Conservation (phyloP, 2,888 invertebrate species). For the Lissocephala sabroskyi region DNA sequence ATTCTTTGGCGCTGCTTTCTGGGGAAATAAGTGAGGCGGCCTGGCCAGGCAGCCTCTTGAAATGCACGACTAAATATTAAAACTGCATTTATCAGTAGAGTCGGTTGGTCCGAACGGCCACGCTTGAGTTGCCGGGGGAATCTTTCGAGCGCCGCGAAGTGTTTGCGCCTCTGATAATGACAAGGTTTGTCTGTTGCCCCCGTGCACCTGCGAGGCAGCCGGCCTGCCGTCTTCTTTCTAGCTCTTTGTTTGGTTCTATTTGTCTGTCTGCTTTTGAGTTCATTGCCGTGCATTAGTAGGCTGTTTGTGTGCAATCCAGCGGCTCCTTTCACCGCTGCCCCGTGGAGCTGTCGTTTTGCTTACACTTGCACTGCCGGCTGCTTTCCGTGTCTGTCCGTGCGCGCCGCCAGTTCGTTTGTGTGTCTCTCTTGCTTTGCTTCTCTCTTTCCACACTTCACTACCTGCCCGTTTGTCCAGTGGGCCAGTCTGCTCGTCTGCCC, state of each 20-base stretch:
- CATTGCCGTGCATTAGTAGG: constrained; percentile 43
- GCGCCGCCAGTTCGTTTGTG: background rate
- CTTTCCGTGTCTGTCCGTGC: background rate
- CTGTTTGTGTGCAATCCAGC: background rate
- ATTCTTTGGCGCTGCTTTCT: background rate
- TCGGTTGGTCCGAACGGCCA: background rate
- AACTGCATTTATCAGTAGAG: constrained; percentile 14
- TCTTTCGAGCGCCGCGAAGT: no score
- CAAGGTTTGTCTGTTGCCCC: no score
- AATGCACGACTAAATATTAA: constrained; percentile 22
- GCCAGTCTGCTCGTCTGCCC: constrained; percentile 21
- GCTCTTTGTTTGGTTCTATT: no score
- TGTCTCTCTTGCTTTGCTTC: background rate
- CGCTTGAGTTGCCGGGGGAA: constrained; percentile 1
- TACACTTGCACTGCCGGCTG: constrained; percentile 38
- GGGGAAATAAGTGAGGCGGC: constrained; percentile 11
- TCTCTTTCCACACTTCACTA: constrained; percentile 6
- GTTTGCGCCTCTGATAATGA: no score
- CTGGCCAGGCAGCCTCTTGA: constrained; percentile 7
- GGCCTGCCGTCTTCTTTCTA: no score
- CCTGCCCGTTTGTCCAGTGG: constrained; percentile 33
- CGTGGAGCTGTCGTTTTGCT: constrained; percentile 13
- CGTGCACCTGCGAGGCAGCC: no score
- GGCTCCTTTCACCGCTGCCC: constrained; percentile 3
- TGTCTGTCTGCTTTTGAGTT: constrained; percentile 38